phyloP scores from a whole-genome alignment of 2,113 vertebrate genomes.

The Falco punctatus region DNA sequence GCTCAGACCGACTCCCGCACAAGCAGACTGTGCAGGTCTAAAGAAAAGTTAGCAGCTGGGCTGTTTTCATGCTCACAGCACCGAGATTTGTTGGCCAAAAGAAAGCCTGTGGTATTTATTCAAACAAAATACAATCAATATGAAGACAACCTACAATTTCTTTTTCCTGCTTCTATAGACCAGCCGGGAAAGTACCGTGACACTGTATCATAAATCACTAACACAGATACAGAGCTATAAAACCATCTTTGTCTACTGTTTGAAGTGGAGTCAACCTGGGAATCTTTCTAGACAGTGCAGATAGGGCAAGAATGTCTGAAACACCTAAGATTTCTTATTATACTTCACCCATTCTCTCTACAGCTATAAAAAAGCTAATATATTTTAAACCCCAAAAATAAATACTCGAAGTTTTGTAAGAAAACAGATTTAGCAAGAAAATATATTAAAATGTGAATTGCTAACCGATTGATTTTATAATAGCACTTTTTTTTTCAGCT shows the following conservation, averaged over 20 bases:
- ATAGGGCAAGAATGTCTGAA: neutral
- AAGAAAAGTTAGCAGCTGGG: neutral
- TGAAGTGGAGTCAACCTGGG: neutral
- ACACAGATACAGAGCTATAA: neutral
- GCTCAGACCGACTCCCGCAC: neutral
- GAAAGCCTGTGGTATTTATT: slow-evolving; percentile 33
- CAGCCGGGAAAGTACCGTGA: slow-evolving; percentile 8
- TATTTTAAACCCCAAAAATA: slow-evolving; percentile 14
- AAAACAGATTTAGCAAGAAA: neutral
- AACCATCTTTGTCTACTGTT: slow-evolving; percentile 23
- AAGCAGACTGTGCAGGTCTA: neutral
- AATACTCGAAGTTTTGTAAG: neutral
- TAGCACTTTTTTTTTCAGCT: neutral
- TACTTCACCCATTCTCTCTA: neutral
- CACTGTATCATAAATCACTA: slow-evolving; percentile 24
- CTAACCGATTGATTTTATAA: neutral
- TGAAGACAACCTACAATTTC: slow-evolving; percentile 29
- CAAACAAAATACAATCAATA: slow-evolving; percentile 18
- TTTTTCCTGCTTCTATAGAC: slow-evolving; percentile 11
- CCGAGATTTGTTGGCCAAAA: neutral
- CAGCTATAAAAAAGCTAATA: neutral
- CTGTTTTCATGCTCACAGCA: neutral
- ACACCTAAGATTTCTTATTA: neutral
- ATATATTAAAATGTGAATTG: neutral
- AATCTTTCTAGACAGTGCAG: neutral